Percentiles rank a stretch among this genome's conserved stretches.
Evolutionary conservation across 2,113 vertebrate genomes (phyloP).

Genomic region (Spea multiplicata): DNA sequence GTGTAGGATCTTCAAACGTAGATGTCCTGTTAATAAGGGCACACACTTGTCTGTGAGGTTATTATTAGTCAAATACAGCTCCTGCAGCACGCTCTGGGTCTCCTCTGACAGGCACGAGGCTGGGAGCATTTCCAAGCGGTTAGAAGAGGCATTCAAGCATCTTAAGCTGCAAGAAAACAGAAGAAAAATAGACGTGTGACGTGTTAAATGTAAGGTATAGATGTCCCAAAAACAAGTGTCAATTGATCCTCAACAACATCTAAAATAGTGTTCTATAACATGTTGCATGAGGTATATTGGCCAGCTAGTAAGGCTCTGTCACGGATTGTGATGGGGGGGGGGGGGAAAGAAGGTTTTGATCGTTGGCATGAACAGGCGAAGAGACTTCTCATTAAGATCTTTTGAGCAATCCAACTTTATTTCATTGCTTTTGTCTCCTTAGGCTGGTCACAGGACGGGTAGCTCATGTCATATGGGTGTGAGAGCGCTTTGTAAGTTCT

Average conservation of each 20-base stretch:
- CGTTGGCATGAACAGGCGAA: no score
- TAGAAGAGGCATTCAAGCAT: constrained; percentile 91
- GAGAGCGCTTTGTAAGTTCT: no score
- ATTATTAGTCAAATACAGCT: constrained; percentile 95
- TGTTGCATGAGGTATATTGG: no score
- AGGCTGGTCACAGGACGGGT: no score
- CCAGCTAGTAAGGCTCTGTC: no score
- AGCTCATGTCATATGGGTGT: no score
- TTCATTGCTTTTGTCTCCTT: no score
- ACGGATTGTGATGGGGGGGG: no score
- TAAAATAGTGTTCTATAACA: no score
- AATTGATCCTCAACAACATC: not conserved
- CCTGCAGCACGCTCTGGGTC: constrained; percentile 87
- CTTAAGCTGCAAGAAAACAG: constrained; percentile 72
- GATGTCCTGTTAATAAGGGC: constrained; percentile 87
- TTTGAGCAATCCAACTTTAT: no score
- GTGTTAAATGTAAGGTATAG: not conserved
- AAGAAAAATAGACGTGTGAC: not conserved
- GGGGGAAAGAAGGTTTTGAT: no score
- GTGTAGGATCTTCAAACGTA: constrained; percentile 87
- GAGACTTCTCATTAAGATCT: no score
- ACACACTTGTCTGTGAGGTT: constrained; percentile 93
- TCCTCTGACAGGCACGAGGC: constrained; percentile 90
- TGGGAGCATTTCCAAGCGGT: constrained; percentile 91
- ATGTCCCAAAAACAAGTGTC: not conserved